A percentile compares a stretch with the other conserved stretches of the same genome.
Evolutionary conservation across 2,888 invertebrate genomes (phyloP).

Genomic region (Tetrapedia diversipes): DNA sequence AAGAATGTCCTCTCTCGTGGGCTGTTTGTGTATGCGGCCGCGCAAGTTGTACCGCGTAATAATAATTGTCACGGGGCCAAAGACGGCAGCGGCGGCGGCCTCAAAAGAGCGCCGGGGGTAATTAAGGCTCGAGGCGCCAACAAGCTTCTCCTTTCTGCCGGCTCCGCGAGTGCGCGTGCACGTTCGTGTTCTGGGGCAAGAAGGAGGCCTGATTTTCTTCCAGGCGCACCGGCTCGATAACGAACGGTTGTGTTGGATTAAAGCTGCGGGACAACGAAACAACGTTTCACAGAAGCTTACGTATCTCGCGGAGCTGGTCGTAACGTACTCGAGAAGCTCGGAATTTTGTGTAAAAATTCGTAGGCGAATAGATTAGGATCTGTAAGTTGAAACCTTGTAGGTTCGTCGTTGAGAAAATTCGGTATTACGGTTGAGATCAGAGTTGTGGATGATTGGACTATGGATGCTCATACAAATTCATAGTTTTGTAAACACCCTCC

Average conservation of each 20-base stretch:
- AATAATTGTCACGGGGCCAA: conserved; percentile 67
- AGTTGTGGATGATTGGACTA: too few species aligned
- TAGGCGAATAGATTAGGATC: too few species aligned
- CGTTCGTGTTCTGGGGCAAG: conserved; percentile 20
- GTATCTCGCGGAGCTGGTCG: too few species aligned
- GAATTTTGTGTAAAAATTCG: too few species aligned
- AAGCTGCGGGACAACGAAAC: conserved; percentile 68
- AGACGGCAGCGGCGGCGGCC: conserved; percentile 56
- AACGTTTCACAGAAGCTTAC: not conserved
- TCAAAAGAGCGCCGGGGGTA: conserved; percentile 74
- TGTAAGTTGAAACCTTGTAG: too few species aligned
- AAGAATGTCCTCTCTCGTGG: conserved; percentile 19
- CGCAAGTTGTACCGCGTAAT: conserved; percentile 57
- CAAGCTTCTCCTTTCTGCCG: conserved; percentile 63
- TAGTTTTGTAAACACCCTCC: too few species aligned
- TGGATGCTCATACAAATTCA: too few species aligned
- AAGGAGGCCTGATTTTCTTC: conserved; percentile 35
- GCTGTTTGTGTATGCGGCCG: conserved; percentile 14
- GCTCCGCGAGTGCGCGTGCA: conserved; percentile 22
- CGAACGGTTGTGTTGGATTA: conserved; percentile 71
- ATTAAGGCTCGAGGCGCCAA: conserved; percentile 76
- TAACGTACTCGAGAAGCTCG: too few species aligned
- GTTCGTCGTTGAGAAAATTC: too few species aligned
- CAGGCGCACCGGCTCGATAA: conserved; percentile 63
- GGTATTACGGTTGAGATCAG: too few species aligned